These are phyloP conservation scores for Paraplagusia blochii DNA, from an alignment of 2,113 vertebrate genomes.

Conservation along the genomic window DNA sequence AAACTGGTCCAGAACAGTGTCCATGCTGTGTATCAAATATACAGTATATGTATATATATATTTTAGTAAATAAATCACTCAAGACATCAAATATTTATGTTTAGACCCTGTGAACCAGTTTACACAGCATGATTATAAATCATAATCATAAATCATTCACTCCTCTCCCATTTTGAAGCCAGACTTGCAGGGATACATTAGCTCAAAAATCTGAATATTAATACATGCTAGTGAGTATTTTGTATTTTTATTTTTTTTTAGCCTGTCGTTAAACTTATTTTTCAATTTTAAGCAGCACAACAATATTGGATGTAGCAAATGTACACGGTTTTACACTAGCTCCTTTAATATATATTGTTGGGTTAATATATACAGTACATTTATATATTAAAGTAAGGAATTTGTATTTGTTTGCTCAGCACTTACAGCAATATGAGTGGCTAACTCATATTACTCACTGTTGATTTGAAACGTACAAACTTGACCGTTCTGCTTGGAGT, in stretches of 20 bases:
- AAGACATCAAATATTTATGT: slow-evolving; percentile 52
- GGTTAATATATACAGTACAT: too few relatives aligned
- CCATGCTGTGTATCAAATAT: slow-evolving; percentile 46
- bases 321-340: background rate
- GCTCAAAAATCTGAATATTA: background rate
- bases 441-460: too few relatives aligned
- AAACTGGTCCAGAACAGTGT: slow-evolving; percentile 17
- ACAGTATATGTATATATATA: background rate
- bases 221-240: background rate
- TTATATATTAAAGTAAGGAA: slow-evolving; percentile 26
- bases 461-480: too few relatives aligned
- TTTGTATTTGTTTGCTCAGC: slow-evolving; percentile 1
- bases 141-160: slow-evolving; percentile 23
- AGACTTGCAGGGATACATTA: background rate
- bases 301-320: background rate
- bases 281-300: too few relatives aligned
- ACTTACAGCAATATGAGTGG: background rate
- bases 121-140: slow-evolving; percentile 27
- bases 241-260: background rate
- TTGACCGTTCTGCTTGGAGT: too few relatives aligned
- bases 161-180: background rate
- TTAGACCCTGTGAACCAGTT: slow-evolving; percentile 49
- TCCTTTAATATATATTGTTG: slow-evolving; percentile 17
- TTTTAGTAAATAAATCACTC: slow-evolving; percentile 64
- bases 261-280: too few relatives aligned